Evolutionary conservation across 2,888 invertebrate genomes (phyloP), one percentile per base, ranked within the genome.

Genomic region (Hermaeophaga mercurialis): DNA sequence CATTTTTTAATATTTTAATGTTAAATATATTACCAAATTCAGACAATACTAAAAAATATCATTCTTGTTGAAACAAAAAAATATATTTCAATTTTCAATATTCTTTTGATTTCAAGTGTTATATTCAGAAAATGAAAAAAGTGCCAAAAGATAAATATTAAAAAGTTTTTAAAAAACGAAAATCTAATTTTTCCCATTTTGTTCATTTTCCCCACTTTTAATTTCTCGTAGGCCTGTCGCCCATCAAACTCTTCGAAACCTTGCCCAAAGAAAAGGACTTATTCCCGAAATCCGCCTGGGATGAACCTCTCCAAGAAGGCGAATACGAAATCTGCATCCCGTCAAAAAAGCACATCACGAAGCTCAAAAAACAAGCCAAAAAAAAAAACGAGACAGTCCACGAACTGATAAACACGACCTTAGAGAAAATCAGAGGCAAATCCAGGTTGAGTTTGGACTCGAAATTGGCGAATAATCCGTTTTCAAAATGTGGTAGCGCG

Each of bases 291-390:
- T 69, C 69, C 9, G 78, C 76, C 43, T 81, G 81, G 81, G 73
- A 76, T 12, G 69, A 74, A 17, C 77, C 80, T 0, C 59, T 80
- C 7, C 58, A 75, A 58, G 70, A 77, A n/a, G 80, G 80, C 11
- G 81, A 81, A 68, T 64, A 70, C 26, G 76, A 77, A 63, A 67
- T 74, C 31, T 70, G 70, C 52, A 64, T 75, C 6, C 71, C 73
- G 1, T 66, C 71, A 0, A 72, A 69, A 54, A 73, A 71, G 53
- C 59, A 68, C 24, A 18, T 64, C 1, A 54, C 47, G 26, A 64
- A 63, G 53, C 12, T 66, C 52, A 66, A 66, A 39, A 59, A 62
- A 36, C 31, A 53, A 8, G 54, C 57, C 2, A 58, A 59, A 34
- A 63, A 56, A 38, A 52, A 49, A 6, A 57, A 50, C 6, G 57